Evolutionary conservation across 2,888 invertebrate genomes (phyloP).

Genomic region (Drosophila putrida): DNA sequence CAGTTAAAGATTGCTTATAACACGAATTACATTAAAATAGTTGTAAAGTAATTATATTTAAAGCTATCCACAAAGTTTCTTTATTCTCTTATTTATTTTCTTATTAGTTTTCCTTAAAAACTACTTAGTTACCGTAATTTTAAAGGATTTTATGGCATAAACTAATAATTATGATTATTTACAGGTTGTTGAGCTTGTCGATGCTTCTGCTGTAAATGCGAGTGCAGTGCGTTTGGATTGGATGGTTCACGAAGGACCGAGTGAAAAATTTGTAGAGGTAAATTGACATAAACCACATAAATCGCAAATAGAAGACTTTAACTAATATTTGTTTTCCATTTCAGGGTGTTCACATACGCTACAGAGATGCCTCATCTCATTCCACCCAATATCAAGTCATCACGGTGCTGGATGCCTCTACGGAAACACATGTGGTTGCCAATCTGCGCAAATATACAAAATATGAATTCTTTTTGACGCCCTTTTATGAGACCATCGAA

Average conservation of each 20-base stretch:
- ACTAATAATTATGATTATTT: no score
- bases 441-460: constrained; percentile 92
- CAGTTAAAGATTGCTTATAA: no score
- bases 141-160: no score
- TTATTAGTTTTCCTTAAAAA: no score
- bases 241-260: constrained; percentile 85
- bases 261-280: constrained; percentile 85
- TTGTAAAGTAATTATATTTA: no score
- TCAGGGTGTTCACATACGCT: constrained; percentile 89
- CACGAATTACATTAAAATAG: no score
- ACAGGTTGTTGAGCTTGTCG: constrained; percentile 90
- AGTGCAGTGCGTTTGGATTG: constrained; percentile 87
- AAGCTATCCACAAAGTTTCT: no score
- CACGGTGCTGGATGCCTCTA: constrained; percentile 87
- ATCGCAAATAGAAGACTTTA: neutral
- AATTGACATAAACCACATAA: neutral
- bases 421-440: constrained; percentile 89
- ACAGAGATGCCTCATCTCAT: constrained; percentile 88
- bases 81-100: no score
- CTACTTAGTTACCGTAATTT: no score
- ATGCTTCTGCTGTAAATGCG: constrained; percentile 87
- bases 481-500: constrained; percentile 94
- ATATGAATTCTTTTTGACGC: constrained; percentile 95
- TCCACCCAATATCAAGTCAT: constrained; percentile 89
- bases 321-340: neutral